Conservation (phyloP, 2,797 vertebrate genomes). For the Odontamblyopus lacepedii region DNA sequence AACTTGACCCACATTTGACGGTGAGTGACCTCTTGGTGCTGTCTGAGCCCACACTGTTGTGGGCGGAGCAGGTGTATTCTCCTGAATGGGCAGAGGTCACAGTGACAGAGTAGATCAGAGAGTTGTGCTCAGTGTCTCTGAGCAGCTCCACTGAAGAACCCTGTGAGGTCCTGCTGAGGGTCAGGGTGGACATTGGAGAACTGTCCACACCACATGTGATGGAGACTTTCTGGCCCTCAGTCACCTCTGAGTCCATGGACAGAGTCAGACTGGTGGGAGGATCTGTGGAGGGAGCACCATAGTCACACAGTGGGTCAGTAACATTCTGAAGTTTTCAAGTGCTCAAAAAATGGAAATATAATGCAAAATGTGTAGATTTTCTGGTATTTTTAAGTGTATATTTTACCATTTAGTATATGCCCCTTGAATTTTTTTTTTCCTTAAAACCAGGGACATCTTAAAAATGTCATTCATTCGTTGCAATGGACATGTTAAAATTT, state of each 20-base stretch:
- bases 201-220: slow-evolving; percentile 52
- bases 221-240: slow-evolving; percentile 19
- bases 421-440: too few relatives aligned
- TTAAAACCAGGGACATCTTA: too few relatives aligned
- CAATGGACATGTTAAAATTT: too few relatives aligned
- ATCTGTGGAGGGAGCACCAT: slow-evolving; percentile 43
- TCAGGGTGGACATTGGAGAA: slow-evolving; percentile 13
- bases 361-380: too few relatives aligned
- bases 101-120: not conserved
- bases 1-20: slow-evolving; percentile 59
- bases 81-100: slow-evolving; percentile 18
- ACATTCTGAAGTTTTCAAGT: too few relatives aligned
- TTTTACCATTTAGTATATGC: too few relatives aligned
- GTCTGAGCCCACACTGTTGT: slow-evolving; percentile 12
- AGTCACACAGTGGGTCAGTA: not conserved
- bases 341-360: too few relatives aligned
- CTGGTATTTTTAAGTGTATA: too few relatives aligned
- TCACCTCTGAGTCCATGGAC: slow-evolving; percentile 25
- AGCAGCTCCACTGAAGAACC: rapidly evolving
- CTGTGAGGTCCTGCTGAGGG: not conserved
- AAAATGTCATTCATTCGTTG: too few relatives aligned
- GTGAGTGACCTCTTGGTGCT: not conserved
- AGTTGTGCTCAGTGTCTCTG: rapidly evolving
- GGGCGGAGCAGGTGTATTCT: slow-evolving; percentile 35
- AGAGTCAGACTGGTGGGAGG: slow-evolving; percentile 38